These are phyloP conservation scores for Achatina immaculata DNA, from an alignment of 1,140 invertebrate species.

Conservation along the genomic window DNA sequence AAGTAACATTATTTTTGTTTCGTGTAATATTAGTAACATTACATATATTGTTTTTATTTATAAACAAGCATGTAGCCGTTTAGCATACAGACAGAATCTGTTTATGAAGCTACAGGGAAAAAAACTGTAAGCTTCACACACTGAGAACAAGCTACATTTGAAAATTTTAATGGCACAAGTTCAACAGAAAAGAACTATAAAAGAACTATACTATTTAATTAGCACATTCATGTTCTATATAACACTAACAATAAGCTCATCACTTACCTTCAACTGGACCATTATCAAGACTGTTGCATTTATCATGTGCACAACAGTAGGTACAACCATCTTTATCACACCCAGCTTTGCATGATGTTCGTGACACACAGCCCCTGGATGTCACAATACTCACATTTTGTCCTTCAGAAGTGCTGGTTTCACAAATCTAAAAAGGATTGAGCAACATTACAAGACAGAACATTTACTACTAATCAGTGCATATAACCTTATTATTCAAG, in stretches of 20 bases:
- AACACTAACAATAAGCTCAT: neutral
- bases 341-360: constrained; percentile 21
- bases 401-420: neutral
- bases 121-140: too few species aligned
- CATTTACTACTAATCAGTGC: neutral
- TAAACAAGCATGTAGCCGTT: too few species aligned
- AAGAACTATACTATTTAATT: too few species aligned
- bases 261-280: constrained; percentile 36
- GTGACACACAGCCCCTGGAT: constrained; percentile 26
- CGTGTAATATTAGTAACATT: too few species aligned
- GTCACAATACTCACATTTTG: neutral
- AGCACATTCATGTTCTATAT: too few species aligned
- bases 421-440: constrained; percentile 11
- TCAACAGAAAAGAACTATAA: too few species aligned
- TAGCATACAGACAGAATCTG: too few species aligned
- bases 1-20: too few species aligned
- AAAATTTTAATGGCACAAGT: too few species aligned
- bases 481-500: neutral
- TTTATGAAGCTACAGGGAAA: too few species aligned
- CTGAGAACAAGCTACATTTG: too few species aligned
- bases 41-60: too few species aligned
- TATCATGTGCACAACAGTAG: constrained; percentile 28
- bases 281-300: constrained; percentile 37
- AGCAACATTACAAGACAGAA: neutral
- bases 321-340: constrained; percentile 28